Evolutionary conservation across 2,113 vertebrate species (phyloP).

Genomic region (Oreochromis spilurus): DNA sequence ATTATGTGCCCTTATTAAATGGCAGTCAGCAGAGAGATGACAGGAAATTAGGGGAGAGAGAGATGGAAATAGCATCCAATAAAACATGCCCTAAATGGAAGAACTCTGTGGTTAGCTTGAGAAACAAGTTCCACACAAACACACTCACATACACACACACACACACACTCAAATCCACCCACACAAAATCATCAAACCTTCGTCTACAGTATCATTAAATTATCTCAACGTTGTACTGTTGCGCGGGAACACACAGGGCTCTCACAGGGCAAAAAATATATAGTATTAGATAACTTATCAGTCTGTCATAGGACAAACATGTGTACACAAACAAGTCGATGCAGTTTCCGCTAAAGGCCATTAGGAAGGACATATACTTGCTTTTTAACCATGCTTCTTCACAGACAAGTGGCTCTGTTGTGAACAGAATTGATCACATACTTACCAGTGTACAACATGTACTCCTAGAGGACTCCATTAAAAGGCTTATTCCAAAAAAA

Average conservation of each 20-base stretch:
- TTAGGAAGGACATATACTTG: background rate
- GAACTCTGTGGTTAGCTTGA: background rate
- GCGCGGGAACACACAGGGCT: background rate
- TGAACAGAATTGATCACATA: background rate
- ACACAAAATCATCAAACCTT: background rate
- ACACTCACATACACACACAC: background rate
- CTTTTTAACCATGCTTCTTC: background rate
- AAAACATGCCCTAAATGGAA: background rate
- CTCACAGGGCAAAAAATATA: background rate
- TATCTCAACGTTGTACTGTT: background rate
- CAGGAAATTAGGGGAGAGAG: background rate
- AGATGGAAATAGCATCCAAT: background rate
- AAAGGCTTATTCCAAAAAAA: background rate
- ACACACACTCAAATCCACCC: background rate
- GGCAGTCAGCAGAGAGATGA: background rate
- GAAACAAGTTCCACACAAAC: background rate
- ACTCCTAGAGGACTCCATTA: background rate
- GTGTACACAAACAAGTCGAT: background rate
- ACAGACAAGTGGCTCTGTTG: background rate
- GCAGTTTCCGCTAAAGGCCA: background rate
- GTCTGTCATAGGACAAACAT: background rate
- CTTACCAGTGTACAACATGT: background rate
- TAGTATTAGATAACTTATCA: background rate
- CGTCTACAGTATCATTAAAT: background rate
- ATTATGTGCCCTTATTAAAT: background rate